These are phyloP conservation scores for Himantopus leucocephalus DNA, from an alignment of 2,113 vertebrate species.

Conservation along the genomic window DNA sequence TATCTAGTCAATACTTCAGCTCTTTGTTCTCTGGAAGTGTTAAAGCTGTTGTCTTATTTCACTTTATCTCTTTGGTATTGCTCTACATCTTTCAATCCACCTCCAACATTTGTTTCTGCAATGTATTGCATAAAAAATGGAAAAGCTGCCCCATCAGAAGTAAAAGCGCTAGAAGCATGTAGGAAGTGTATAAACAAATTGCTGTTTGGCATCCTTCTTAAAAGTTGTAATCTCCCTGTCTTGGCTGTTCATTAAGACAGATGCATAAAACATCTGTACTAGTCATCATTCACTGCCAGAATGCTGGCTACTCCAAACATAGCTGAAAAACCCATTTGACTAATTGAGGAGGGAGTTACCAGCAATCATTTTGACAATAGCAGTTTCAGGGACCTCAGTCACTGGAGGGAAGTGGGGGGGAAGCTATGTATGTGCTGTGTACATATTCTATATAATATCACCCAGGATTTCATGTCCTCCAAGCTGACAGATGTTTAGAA, in stretches of 20 bases:
- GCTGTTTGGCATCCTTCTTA: constrained; percentile 1
- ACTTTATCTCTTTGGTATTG: neutral
- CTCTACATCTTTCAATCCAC: neutral
- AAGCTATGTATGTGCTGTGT: neutral
- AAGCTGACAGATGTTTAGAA: neutral
- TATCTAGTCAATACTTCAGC: neutral
- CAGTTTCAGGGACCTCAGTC: neutral
- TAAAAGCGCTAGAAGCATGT: neutral
- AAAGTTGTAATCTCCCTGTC: constrained; percentile 5
- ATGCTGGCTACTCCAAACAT: neutral
- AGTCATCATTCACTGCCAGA: neutral
- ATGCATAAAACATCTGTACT: constrained; percentile 31
- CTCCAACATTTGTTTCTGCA: neutral
- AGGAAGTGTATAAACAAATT: neutral
- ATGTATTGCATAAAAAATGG: neutral
- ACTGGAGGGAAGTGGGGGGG: neutral
- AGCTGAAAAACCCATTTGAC: neutral
- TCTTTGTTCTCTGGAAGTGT: neutral
- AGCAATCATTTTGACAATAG: neutral
- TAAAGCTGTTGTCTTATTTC: neutral
- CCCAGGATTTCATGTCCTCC: neutral
- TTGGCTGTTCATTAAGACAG: neutral
- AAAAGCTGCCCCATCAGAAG: neutral
- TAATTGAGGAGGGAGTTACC: neutral
- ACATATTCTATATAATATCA: neutral